Evolutionary conservation across 2,797 vertebrate genomes (phyloP), one percentile per base, ranked within the genome.

Genomic region (Falco novaeseelandiae): DNA sequence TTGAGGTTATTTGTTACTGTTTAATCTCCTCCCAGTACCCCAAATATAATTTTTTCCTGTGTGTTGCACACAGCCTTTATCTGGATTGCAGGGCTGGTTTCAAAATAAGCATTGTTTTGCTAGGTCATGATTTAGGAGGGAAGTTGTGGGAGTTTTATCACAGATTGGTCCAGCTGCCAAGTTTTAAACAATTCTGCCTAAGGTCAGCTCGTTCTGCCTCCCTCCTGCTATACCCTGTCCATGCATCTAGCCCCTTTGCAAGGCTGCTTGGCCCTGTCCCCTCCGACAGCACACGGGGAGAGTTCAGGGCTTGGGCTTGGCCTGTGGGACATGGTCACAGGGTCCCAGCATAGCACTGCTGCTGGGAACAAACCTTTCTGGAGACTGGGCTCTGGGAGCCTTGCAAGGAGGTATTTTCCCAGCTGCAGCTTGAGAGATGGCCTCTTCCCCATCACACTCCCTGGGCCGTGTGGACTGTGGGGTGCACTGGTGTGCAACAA

Each of bases 401-500:
- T 78, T 63, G 34, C 51, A 55, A 63, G 46, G 82, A 36, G 29
- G 16, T 22, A 12, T 72, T 85, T 63, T 65, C 34, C 40, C 32
- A 65, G 22, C 27, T 63, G 51, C 36, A 74, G 22, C 51, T 51
- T 59, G 44, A 62, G 61, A 59, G 20, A 15, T 52, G 32, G 17
- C 27, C 12, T 58, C 42, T 62, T 48, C 19, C 25, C 55, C 44
- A 36, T 34, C 51, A 59, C 55, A 14, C n/a, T 73, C 26, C 30
- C 21, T 0, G 2, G 34, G 34, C 27, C 5, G 1, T 3, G 20
- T 17, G 38, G 58, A 2, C 2, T 5, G 30, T 44, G 51, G 7
- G 7, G 34, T 59, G 38, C 49, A 7, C 36, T 26, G 61, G 19
- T 32, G 8, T 42, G 54, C 67, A 76, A 15, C 17, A 44, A 14